These are phyloP conservation scores for Diaprepes abbreviatus DNA, from an alignment of 2,888 invertebrate species.

Conservation along the genomic window DNA sequence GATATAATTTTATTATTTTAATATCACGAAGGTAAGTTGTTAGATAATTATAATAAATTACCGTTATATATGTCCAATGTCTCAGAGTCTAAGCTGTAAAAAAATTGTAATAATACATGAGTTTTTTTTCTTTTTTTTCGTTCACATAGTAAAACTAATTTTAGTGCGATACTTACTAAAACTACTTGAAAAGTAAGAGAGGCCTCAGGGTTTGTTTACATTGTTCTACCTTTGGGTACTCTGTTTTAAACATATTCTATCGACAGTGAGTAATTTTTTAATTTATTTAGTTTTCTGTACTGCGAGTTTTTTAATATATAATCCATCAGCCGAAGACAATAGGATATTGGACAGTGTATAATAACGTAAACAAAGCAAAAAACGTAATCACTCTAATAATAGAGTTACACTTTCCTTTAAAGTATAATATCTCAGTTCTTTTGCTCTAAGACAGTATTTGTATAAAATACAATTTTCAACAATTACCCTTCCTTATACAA, in stretches of 20 bases:
- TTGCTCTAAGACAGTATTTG: constrained; percentile 64
- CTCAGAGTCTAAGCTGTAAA: not conserved
- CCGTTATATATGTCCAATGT: constrained; percentile 1
- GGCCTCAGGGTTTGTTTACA: no score
- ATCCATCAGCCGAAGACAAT: no score
- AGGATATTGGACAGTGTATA: constrained; percentile 49
- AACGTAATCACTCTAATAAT: constrained; percentile 56
- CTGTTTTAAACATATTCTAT: no score
- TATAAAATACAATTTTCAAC: constrained; percentile 64
- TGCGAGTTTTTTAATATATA: no score
- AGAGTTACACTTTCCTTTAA: constrained; percentile 61
- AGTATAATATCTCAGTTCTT: constrained; percentile 62
- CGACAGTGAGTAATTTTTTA: no score
- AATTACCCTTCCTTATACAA: constrained; percentile 55
- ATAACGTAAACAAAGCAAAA: constrained; percentile 55
- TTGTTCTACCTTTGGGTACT: no score
- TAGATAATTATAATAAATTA: constrained; percentile 44
- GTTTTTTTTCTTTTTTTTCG: no score
- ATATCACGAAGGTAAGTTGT: constrained; percentile 63
- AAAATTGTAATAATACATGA: no score
- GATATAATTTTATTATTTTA: constrained; percentile 60
- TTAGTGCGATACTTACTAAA: no score
- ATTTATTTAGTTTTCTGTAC: no score
- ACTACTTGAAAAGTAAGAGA: no score
- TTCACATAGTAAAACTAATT: no score